These are phyloP conservation scores for Gymnosoma rotundatum DNA, from an alignment of 2,888 invertebrate genomes.

Conservation along the genomic window DNA sequence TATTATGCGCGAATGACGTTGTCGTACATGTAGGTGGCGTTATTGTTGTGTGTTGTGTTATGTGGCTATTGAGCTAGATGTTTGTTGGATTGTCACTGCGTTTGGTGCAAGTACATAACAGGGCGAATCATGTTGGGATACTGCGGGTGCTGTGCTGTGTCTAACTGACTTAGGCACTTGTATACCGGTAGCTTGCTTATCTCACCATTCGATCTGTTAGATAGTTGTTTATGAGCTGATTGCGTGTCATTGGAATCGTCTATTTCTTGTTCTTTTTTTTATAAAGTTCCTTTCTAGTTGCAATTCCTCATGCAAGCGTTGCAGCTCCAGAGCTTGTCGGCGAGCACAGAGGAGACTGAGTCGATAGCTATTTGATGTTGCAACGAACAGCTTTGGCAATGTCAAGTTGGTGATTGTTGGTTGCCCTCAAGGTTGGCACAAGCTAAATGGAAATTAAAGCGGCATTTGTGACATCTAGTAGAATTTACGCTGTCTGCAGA, in stretches of 20 bases:
- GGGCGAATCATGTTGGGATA: background rate
- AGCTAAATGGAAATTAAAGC: background rate
- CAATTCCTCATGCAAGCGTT: conserved; percentile 18
- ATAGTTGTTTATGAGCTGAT: background rate
- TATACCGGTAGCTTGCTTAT: conserved; percentile 3
- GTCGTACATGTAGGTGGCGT: background rate
- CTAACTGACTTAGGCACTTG: conserved; percentile 2
- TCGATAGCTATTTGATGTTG: background rate
- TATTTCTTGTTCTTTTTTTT: background rate
- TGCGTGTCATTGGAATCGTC: background rate
- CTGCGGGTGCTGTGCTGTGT: background rate
- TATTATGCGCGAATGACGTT: background rate
- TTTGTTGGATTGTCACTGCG: background rate
- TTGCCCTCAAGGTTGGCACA: background rate
- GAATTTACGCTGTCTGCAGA: background rate
- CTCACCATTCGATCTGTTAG: conserved; percentile 22
- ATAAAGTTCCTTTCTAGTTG: conserved; percentile 15
- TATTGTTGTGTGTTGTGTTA: conserved; percentile 3
- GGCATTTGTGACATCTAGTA: background rate
- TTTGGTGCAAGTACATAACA: background rate
- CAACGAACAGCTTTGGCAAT: background rate
- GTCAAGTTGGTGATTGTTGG: conserved; percentile 1
- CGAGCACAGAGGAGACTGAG: background rate
- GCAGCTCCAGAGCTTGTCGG: conserved; percentile 1
- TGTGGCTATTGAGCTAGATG: conserved; percentile 4